Conservation (phyloP, 2,888 invertebrate genomes). For the Metopia argyrocephala region DNA sequence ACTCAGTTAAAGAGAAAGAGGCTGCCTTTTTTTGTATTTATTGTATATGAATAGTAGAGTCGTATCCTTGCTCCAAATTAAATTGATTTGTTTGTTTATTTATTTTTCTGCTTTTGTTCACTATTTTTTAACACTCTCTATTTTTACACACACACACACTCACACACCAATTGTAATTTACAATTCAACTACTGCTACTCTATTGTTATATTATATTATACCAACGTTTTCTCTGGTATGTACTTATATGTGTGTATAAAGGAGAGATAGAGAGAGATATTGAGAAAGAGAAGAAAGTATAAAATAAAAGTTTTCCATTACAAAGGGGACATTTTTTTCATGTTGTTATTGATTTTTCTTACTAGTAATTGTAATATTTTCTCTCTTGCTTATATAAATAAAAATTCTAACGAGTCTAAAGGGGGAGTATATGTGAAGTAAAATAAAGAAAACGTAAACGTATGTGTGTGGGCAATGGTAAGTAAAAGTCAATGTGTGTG, state of each 20-base stretch:
- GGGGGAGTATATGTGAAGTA: background rate
- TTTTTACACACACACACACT: slow-evolving; percentile 1
- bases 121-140: slow-evolving; percentile 32
- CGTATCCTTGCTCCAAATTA: slow-evolving; percentile 64
- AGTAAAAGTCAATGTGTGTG: background rate
- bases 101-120: slow-evolving; percentile 13
- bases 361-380: background rate
- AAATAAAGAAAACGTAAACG: background rate
- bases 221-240: background rate
- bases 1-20: background rate
- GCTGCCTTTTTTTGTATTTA: slow-evolving; percentile 5
- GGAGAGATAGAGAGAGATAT: background rate
- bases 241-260: background rate
- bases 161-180: background rate
- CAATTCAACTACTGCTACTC: slow-evolving; percentile 18
- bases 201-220: slow-evolving; percentile 9
- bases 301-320: slow-evolving; percentile 58
- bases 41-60: background rate
- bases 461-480: background rate
- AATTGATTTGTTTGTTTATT: slow-evolving; percentile 51
- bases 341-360: slow-evolving; percentile 34
- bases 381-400: background rate
- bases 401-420: background rate
- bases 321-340: slow-evolving; percentile 24
- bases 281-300: background rate